Evolutionary conservation across 2,797 vertebrate species (phyloP).

Genomic region (Synanceia verrucosa): DNA sequence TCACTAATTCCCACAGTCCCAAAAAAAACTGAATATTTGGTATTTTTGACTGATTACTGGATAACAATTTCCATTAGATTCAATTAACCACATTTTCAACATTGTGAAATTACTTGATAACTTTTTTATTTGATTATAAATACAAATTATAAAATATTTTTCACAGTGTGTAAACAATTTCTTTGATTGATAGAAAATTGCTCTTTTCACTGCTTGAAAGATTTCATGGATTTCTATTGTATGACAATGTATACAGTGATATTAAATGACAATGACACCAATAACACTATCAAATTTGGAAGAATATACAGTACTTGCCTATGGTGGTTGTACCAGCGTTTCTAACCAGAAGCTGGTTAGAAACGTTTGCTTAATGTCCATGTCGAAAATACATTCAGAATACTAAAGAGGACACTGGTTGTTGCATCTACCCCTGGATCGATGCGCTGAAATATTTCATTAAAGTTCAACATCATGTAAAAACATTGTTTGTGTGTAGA

Average conservation of each 20-base stretch:
- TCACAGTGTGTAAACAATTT: neutral
- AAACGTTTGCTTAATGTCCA: neutral
- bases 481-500: neutral
- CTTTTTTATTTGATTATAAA: no score
- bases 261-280: neutral
- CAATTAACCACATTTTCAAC: neutral
- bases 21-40: neutral
- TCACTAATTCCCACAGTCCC: neutral
- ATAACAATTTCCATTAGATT: neutral
- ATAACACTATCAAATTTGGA: neutral
- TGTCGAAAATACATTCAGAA: neutral
- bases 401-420: neutral
- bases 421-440: neutral
- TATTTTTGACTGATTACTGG: neutral
- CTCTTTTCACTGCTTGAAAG: neutral
- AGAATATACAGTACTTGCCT: neutral
- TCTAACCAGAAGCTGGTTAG: neutral
- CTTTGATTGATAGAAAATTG: neutral
- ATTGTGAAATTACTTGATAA: no score
- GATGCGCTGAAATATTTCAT: neutral
- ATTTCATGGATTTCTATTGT: neutral
- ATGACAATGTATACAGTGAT: neutral
- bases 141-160: no score
- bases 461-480: neutral
- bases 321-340: neutral